Conservation (phyloP, 2,888 invertebrate species). For the Oligia strigilis region DNA sequence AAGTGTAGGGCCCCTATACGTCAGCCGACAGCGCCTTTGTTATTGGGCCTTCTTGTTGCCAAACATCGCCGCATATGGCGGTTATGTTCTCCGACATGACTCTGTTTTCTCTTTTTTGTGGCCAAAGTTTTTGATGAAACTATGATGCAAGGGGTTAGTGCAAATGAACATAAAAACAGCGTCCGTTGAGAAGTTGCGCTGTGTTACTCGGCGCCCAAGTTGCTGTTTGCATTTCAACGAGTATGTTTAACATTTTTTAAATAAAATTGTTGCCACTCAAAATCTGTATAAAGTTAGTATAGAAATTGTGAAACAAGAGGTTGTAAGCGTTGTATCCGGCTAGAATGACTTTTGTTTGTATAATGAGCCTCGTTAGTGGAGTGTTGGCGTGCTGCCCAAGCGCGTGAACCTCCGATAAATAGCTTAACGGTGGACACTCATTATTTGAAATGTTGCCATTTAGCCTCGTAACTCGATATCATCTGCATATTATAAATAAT, state of each 20-base stretch:
- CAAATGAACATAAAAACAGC: constrained; percentile 31
- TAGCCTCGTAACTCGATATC: constrained; percentile 21
- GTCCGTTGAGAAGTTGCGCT: constrained; percentile 12
- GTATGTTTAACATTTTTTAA: constrained; percentile 26
- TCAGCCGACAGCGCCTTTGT: constrained; percentile 47
- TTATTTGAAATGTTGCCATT: constrained; percentile 45
- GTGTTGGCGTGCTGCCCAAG: constrained; percentile 76
- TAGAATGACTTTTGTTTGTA: constrained; percentile 75
- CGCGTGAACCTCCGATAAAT: constrained; percentile 58
- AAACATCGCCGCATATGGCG: constrained; percentile 51
- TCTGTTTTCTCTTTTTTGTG: constrained; percentile 52
- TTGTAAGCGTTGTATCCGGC: constrained; percentile 70
- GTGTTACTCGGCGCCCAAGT: constrained; percentile 14
- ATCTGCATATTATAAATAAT: constrained; percentile 20
- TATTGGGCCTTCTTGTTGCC: constrained; percentile 56
- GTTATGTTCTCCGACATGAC: constrained; percentile 50
- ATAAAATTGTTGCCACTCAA: constrained; percentile 37
- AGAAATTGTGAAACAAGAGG: constrained; percentile 64
- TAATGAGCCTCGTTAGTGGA: constrained; percentile 81
- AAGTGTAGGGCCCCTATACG: constrained; percentile 41
- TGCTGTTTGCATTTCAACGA: constrained; percentile 42
- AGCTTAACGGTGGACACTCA: constrained; percentile 47
- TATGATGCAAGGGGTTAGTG: constrained; percentile 12
- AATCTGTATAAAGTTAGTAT: constrained; percentile 41
- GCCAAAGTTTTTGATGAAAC: constrained; percentile 58